Evolutionary conservation across 2,797 vertebrate genomes (phyloP).

Genomic region (Zenarchopterus dispar): DNA sequence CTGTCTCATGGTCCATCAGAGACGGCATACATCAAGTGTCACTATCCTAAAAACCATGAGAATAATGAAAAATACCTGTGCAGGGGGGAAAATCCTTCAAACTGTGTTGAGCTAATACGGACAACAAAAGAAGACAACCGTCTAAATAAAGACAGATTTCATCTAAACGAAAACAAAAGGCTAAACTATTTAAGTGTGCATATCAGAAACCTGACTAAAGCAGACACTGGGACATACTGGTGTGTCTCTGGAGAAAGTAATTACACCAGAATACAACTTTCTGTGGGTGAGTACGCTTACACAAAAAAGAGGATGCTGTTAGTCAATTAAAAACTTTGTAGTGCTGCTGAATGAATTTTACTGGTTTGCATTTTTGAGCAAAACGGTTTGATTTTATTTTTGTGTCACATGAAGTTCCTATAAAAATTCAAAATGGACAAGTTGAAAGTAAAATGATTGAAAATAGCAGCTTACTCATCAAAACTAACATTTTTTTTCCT

Average conservation of each 20-base stretch:
- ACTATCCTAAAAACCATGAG: neutral
- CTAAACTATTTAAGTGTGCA: conserved; percentile 1
- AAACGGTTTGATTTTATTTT: too few species aligned
- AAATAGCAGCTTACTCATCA: too few species aligned
- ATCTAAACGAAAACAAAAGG: conserved; percentile 14
- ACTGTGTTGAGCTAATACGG: conserved; percentile 11
- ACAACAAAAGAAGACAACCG: neutral
- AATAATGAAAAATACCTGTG: conserved; percentile 33
- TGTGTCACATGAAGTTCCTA: too few species aligned
- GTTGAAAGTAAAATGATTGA: too few species aligned
- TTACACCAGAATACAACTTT: conserved; percentile 13
- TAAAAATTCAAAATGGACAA: too few species aligned
- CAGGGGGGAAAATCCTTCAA: conserved; percentile 12
- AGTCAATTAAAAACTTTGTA: too few species aligned
- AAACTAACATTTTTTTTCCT: too few species aligned
- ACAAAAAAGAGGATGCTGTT: too few species aligned
- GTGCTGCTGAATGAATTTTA: too few species aligned
- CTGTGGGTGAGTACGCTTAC: conserved; percentile 22
- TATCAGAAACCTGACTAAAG: neutral
- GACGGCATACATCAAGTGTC: rapidly evolving
- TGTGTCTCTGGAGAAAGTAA: conserved; percentile 12
- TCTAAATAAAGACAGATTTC: neutral
- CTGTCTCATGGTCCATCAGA: rapidly evolving
- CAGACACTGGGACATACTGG: conserved; percentile 48
- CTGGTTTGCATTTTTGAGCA: too few species aligned